Evolutionary conservation across 2,113 vertebrate genomes (phyloP).

Genomic region (Gobio gobio): DNA sequence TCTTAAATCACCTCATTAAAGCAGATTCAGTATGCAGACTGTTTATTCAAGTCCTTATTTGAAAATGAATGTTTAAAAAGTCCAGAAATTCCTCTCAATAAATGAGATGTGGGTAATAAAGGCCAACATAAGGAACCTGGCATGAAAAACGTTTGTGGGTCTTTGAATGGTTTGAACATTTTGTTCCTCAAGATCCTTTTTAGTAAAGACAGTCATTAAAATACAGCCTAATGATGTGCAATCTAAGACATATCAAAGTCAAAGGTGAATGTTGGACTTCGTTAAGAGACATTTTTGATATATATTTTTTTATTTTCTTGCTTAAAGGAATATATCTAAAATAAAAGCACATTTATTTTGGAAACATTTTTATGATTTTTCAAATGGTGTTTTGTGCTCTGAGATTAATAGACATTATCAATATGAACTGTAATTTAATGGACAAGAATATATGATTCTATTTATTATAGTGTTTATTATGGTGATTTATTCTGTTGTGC

Average conservation of each 20-base stretch:
- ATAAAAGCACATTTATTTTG: background rate
- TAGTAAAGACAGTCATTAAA: background rate
- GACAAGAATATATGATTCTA: background rate
- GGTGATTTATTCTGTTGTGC: background rate
- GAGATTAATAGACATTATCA: background rate
- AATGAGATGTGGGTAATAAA: background rate
- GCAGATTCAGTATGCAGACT: background rate
- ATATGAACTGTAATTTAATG: background rate
- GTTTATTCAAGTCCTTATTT: background rate
- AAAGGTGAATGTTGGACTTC: background rate
- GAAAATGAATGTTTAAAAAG: background rate
- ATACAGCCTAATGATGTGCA: background rate
- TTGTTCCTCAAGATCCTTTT: background rate
- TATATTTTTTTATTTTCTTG: background rate
- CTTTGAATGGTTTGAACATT: background rate
- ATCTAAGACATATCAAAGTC: background rate
- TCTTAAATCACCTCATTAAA: conserved; percentile 24
- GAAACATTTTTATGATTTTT: background rate
- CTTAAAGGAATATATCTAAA: background rate
- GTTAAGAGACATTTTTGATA: background rate
- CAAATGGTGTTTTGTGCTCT: background rate
- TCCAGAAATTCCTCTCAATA: background rate
- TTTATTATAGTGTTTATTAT: background rate
- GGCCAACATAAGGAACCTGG: background rate
- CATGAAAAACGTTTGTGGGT: background rate